Evolutionary conservation across 2,888 invertebrate species (phyloP).

Genomic region (Glyphotaelius pellucidus): DNA sequence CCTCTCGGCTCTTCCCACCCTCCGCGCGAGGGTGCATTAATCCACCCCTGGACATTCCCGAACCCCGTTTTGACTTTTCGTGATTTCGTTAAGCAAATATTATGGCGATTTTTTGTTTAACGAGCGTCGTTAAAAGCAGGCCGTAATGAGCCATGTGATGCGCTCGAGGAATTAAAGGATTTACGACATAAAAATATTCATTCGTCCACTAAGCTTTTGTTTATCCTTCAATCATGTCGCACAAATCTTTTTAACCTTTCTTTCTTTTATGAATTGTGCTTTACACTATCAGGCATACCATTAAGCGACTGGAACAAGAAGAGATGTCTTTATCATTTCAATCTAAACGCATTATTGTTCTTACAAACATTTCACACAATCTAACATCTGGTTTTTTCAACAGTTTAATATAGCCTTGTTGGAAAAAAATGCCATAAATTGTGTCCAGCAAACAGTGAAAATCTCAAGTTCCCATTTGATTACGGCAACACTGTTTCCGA

Average conservation of each 20-base stretch:
- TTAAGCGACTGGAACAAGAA: background rate
- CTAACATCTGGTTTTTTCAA: conserved; percentile 17
- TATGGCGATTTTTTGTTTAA: conserved; percentile 57
- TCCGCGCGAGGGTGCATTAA: conserved; percentile 58
- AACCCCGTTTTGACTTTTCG: conserved; percentile 65
- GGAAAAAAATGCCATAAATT: conserved; percentile 33
- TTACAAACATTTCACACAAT: conserved; percentile 17
- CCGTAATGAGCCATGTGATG: conserved; percentile 40
- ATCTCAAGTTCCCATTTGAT: conserved; percentile 31
- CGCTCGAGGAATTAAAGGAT: conserved; percentile 5
- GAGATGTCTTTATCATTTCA: conserved; percentile 14
- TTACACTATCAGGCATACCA: background rate
- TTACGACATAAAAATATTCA: conserved; percentile 1
- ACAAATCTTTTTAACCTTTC: background rate
- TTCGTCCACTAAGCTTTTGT: conserved; percentile 3
- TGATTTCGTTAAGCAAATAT: conserved; percentile 66
- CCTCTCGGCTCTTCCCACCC: conserved; percentile 50
- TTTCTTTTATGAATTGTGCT: background rate
- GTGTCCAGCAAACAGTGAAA: background rate
- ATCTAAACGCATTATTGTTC: conserved; percentile 29
- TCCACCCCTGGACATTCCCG: conserved; percentile 64
- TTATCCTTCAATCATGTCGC: background rate
- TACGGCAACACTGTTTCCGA: conserved; percentile 16
- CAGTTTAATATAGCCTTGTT: conserved; percentile 7
- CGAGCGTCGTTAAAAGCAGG: conserved; percentile 39